Evolutionary conservation across 2,113 vertebrate species (phyloP).

Genomic region (Dolichallabes microphthalmus): DNA sequence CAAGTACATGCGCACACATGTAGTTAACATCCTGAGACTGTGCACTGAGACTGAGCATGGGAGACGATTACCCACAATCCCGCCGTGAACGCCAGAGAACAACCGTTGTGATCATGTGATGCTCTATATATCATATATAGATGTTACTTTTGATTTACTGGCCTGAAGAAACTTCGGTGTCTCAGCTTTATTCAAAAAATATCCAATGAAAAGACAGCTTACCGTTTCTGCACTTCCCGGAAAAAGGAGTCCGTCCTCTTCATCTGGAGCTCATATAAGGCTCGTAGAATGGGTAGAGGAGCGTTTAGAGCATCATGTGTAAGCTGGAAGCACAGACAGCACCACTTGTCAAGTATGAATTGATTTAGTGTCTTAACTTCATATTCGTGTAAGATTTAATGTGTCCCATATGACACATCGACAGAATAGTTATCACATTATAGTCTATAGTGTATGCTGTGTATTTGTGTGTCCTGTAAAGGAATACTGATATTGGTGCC

Average conservation of each 20-base stretch:
- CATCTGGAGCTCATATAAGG: slow-evolving; percentile 95
- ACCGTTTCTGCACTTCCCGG: slow-evolving; percentile 94
- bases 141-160: background rate
- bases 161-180: background rate
- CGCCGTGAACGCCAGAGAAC: too few relatives aligned
- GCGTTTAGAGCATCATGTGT: slow-evolving; percentile 93
- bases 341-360: background rate
- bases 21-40: too few relatives aligned
- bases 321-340: slow-evolving; percentile 72
- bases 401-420: background rate
- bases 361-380: background rate
- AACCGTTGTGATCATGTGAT: too few relatives aligned
- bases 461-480: background rate
- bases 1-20: too few relatives aligned
- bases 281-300: slow-evolving; percentile 89
- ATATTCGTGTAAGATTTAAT: background rate
- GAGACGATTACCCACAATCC: too few relatives aligned
- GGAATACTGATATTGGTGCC: background rate
- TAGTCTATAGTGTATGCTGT: background rate
- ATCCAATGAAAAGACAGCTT: slow-evolving; percentile 1
- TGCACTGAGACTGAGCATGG: too few relatives aligned
- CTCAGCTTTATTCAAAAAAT: background rate
- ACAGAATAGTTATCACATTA: background rate
- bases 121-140: too few relatives aligned
- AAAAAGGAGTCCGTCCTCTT: slow-evolving; percentile 94